These are phyloP conservation scores for Gymnoscelis rufifasciata DNA, from an alignment of 2,888 invertebrate species.

Conservation along the genomic window DNA sequence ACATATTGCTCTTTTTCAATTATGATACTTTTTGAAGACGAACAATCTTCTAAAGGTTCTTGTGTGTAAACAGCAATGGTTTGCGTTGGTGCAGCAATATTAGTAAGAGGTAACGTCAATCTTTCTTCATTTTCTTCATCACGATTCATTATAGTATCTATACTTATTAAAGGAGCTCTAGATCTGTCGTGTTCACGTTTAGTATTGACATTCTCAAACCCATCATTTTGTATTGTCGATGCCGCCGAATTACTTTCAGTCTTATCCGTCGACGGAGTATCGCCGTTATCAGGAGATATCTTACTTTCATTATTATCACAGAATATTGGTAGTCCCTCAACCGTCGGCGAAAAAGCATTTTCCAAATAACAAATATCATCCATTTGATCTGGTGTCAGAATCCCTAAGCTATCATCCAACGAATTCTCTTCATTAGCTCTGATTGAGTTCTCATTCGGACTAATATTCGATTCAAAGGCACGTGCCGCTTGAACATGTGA, in stretches of 20 bases:
- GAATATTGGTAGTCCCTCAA: constrained; percentile 79
- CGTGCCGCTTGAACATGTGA: constrained; percentile 44
- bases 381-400: constrained; percentile 94
- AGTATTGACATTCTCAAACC: constrained; percentile 51
- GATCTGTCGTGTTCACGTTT: constrained; percentile 38
- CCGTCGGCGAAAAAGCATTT: constrained; percentile 82
- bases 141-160: constrained; percentile 44
- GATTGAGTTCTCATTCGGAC: constrained; percentile 69
- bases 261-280: constrained; percentile 79
- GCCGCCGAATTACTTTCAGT: constrained; percentile 75
- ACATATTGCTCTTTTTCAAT: constrained; percentile 45
- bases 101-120: constrained; percentile 21
- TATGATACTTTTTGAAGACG: constrained; percentile 32
- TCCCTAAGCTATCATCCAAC: constrained; percentile 91
- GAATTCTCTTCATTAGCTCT: constrained; percentile 86
- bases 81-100: constrained; percentile 30
- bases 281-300: constrained; percentile 69
- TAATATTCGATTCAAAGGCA: constrained; percentile 59
- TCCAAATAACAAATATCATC: constrained; percentile 83
- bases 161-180: constrained; percentile 49
- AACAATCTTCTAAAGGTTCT: constrained; percentile 35
- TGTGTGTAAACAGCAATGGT: constrained; percentile 28
- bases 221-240: constrained; percentile 73
- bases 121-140: constrained; percentile 38
- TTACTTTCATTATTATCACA: constrained; percentile 66